Conservation (phyloP, 2,797 vertebrate species). For the Sebastes miniatus region DNA sequence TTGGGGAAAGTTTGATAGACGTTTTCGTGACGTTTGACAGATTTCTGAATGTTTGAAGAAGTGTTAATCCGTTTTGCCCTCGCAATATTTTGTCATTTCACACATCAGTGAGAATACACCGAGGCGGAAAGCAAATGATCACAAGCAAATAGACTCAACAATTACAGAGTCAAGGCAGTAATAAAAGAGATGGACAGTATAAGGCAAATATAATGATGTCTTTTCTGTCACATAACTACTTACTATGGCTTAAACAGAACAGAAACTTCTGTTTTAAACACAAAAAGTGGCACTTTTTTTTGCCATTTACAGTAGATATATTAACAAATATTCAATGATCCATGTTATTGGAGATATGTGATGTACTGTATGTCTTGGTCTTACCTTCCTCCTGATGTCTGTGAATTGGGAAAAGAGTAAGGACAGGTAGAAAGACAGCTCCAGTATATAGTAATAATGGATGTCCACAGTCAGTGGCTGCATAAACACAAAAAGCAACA, state of each 20-base stretch:
- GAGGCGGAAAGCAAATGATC: constrained; percentile 9
- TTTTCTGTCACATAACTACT: neutral
- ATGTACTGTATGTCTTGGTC: constrained; percentile 33
- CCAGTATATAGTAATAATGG: constrained; percentile 97
- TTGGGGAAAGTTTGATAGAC: neutral
- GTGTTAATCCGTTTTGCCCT: constrained; percentile 8
- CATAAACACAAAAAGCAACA: constrained; percentile 51
- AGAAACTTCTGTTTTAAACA: too few species aligned
- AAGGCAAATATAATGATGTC: neutral
- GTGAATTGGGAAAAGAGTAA: constrained; percentile 97
- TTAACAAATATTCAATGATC: neutral
- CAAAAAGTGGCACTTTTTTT: too few species aligned
- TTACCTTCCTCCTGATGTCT: constrained; percentile 99
- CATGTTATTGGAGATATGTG: neutral
- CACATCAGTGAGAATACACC: constrained; percentile 30
- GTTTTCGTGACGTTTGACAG: neutral
- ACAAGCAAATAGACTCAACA: constrained; percentile 4
- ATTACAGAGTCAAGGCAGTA: neutral
- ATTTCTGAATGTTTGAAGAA: constrained; percentile 9
- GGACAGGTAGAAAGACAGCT: constrained; percentile 98
- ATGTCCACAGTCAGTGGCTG: constrained; percentile 94
- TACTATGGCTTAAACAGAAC: too few species aligned
- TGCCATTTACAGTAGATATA: neutral
- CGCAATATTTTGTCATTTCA: constrained; percentile 27
- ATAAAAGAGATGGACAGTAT: neutral